Conservation (phyloP, 2,888 invertebrate species). For the Cephus runcator region DNA sequence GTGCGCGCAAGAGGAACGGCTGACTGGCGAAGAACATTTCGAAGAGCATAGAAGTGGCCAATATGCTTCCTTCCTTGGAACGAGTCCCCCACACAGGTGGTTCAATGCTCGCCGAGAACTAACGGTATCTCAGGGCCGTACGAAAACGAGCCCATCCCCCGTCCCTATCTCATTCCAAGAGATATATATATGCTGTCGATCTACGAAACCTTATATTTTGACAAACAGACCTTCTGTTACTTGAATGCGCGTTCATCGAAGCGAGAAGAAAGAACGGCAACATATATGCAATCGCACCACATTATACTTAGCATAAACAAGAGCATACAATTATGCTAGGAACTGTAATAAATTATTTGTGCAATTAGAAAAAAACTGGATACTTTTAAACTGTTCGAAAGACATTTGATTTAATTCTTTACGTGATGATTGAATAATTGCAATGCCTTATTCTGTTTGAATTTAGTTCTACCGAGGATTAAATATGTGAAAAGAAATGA, state of each 20-base stretch:
- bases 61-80: neutral
- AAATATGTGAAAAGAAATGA: neutral
- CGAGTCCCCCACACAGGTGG: conserved; percentile 18
- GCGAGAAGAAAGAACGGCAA: neutral
- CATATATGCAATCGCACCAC: neutral
- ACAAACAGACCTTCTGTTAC: neutral
- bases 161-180: neutral
- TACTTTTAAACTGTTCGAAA: neutral
- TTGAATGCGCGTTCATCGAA: neutral
- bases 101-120: conserved; percentile 45
- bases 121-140: conserved; percentile 50
- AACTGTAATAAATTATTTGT: neutral
- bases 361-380: neutral
- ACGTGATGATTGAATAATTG: neutral
- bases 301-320: neutral
- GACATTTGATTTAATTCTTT: neutral
- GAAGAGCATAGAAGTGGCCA: conserved; percentile 23
- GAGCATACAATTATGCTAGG: neutral
- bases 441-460: neutral
- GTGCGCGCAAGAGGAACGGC: neutral
- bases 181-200: neutral
- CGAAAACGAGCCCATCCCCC: conserved; percentile 10
- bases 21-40: conserved; percentile 20
- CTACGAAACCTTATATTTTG: neutral
- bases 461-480: neutral